phyloP scores from a whole-genome alignment of 2,113 vertebrate species.

The Progne subis region DNA sequence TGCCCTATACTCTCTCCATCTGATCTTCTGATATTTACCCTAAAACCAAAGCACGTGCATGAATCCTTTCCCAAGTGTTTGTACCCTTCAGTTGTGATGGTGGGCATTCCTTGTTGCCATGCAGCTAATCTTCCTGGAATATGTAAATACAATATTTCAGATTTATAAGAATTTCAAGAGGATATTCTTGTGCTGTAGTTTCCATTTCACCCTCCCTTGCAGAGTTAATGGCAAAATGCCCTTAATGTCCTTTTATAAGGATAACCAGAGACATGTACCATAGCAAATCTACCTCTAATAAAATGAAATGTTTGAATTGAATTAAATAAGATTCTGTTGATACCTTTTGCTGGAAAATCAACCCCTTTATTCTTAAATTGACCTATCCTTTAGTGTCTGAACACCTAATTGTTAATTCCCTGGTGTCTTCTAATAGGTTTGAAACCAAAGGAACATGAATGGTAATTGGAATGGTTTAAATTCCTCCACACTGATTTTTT shows the following conservation, averaged over 20 bases:
- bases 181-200: background rate
- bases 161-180: background rate
- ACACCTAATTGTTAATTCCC: constrained; percentile 11
- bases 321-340: constrained; percentile 8
- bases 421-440: background rate
- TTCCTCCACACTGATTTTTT: background rate
- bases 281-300: background rate
- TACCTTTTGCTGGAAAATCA: constrained; percentile 15
- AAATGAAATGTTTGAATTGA: background rate
- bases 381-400: constrained; percentile 1
- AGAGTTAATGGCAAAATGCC: background rate
- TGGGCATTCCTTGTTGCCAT: background rate
- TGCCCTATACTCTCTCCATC: background rate
- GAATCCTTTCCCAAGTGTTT: background rate
- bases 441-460: background rate
- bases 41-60: background rate
- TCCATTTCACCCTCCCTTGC: background rate
- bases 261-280: background rate
- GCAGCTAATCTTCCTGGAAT: background rate
- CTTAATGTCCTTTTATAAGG: background rate
- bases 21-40: background rate
- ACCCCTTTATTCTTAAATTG: constrained; percentile 29
- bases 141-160: background rate
- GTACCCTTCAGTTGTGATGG: background rate
- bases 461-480: background rate